A percentile compares a stretch with the other conserved stretches of the same genome.
phyloP scores from a whole-genome alignment of 2,888 invertebrate genomes.

The Rutpela maculata region DNA sequence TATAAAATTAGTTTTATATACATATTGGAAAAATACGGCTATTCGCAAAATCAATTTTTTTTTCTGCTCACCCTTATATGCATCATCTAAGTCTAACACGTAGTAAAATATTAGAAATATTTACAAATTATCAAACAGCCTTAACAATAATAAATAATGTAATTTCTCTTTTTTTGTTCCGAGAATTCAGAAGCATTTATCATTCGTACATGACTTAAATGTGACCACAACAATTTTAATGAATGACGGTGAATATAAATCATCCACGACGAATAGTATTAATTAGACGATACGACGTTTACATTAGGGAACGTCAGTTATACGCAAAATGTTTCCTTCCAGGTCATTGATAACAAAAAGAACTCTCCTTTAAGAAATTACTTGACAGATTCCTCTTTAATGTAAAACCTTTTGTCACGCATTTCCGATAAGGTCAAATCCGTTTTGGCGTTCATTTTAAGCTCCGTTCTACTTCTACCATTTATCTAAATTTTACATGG shows the following conservation, averaged over 20 bases:
- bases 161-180: background rate
- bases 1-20: too few relatives aligned
- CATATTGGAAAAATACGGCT: too few relatives aligned
- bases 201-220: background rate
- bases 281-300: slow-evolving; percentile 2
- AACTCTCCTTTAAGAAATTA: background rate
- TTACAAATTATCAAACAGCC: background rate
- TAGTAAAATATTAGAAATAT: background rate
- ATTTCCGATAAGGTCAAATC: too few relatives aligned
- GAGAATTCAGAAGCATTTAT: background rate
- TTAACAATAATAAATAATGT: background rate
- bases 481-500: too few relatives aligned
- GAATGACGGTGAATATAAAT: background rate
- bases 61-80: too few relatives aligned
- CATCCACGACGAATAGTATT: background rate
- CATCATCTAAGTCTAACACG: background rate
- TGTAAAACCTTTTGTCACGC: too few relatives aligned
- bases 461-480: background rate
- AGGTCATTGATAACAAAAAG: background rate
- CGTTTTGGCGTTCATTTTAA: background rate
- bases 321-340: slow-evolving; percentile 4
- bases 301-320: slow-evolving; percentile 7
- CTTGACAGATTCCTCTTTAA: background rate
- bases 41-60: too few relatives aligned
- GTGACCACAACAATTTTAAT: slow-evolving; percentile 1